Percentiles rank a stretch among this genome's conserved stretches.
phyloP scores from a whole-genome alignment of 2,113 vertebrate species.

The Petaurus breviceps region DNA sequence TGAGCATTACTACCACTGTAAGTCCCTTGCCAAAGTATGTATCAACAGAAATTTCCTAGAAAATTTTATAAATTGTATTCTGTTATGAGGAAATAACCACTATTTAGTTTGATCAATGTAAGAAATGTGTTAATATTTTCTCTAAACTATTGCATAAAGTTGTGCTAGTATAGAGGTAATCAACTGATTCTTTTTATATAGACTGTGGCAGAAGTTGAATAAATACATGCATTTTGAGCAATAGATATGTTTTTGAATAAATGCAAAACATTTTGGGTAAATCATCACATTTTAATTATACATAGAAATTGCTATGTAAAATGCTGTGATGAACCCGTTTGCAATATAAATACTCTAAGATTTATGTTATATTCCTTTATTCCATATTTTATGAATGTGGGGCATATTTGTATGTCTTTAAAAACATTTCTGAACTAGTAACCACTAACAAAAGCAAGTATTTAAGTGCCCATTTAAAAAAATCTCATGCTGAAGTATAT shows the following conservation, averaged over 20 bases:
- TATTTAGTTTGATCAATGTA: background rate
- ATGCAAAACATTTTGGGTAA: background rate
- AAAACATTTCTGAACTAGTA: background rate
- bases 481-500: background rate
- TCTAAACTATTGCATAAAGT: background rate
- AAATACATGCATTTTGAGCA: background rate
- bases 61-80: background rate
- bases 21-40: background rate
- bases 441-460: background rate
- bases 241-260: background rate
- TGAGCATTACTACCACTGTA: background rate
- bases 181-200: background rate
- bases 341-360: background rate
- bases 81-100: background rate
- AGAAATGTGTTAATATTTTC: background rate
- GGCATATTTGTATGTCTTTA: background rate
- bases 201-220: background rate
- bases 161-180: background rate
- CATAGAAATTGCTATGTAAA: background rate
- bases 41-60: background rate
- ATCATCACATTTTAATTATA: background rate
- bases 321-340: background rate
- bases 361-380: background rate
- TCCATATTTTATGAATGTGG: constrained; percentile 16
- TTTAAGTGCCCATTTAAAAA: background rate